phyloP scores from a whole-genome alignment of 1,140 invertebrate species.

The Calycopis cecrops region DNA sequence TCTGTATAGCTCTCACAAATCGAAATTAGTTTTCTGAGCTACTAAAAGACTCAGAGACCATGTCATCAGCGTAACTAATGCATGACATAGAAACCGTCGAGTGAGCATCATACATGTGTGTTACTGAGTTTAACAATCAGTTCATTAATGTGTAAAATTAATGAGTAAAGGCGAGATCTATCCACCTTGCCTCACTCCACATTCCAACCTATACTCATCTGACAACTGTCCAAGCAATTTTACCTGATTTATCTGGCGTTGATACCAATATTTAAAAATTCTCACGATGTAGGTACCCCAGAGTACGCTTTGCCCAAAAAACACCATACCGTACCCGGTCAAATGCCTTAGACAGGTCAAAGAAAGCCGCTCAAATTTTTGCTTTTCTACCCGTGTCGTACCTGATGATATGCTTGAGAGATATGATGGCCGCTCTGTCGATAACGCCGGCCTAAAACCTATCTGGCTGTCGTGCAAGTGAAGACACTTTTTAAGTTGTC shows the following conservation, averaged over 20 bases:
- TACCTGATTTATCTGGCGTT: slow-evolving; percentile 5
- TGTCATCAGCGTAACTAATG: neutral
- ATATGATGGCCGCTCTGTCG: too few species aligned
- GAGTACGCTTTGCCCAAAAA: slow-evolving; percentile 13
- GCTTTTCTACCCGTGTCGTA: slow-evolving; percentile 15
- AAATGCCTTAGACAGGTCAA: slow-evolving; percentile 21
- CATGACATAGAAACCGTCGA: neutral
- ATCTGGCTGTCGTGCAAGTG: too few species aligned
- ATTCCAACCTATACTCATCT: slow-evolving; percentile 7
- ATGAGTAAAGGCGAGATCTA: slow-evolving; percentile 6
- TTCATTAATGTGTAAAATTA: neutral
- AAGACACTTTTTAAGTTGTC: too few species aligned
- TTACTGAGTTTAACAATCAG: slow-evolving; percentile 7
- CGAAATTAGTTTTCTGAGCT: neutral
- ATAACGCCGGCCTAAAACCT: too few species aligned
- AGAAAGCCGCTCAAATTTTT: slow-evolving; percentile 17
- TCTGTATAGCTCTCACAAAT: neutral
- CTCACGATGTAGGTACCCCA: neutral
- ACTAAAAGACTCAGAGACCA: neutral
- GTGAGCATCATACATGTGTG: neutral
- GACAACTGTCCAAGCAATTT: neutral
- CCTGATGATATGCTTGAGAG: neutral
- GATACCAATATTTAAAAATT: slow-evolving; percentile 16
- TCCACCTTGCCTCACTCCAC: slow-evolving; percentile 14
- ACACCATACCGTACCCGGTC: slow-evolving; percentile 12